Conservation (phyloP, 2,888 invertebrate genomes). For the Drepana falcataria region DNA sequence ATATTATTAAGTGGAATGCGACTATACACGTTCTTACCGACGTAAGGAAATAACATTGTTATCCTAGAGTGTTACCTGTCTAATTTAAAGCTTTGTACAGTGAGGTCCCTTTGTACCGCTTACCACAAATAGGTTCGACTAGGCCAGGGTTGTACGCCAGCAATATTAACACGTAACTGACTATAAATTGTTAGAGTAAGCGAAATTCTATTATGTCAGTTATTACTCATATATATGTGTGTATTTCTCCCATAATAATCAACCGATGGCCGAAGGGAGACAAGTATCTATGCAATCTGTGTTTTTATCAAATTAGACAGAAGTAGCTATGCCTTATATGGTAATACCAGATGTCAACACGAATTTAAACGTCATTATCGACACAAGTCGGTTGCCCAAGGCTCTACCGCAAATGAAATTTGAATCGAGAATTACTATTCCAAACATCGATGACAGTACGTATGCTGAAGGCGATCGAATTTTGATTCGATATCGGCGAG, state of each 20-base stretch:
- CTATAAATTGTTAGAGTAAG: not conserved
- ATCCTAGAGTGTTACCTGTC: not conserved
- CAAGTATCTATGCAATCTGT: too few species aligned
- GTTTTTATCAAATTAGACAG: too few species aligned
- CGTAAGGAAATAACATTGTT: not conserved
- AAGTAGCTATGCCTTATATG: too few species aligned
- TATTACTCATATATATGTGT: too few species aligned
- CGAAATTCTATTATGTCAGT: too few species aligned
- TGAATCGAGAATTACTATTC: not conserved
- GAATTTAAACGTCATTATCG: too few species aligned
- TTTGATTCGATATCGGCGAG: constrained; percentile 57
- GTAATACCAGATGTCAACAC: too few species aligned
- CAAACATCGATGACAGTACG: constrained; percentile 36
- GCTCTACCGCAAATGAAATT: too few species aligned
- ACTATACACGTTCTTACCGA: too few species aligned
- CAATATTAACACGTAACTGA: not conserved
- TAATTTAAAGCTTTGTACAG: not conserved
- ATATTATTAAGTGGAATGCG: not conserved
- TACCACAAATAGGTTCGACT: not conserved
- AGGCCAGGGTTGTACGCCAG: not conserved
- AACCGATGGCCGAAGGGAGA: too few species aligned
- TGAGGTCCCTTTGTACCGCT: not conserved
- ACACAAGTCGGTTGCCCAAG: too few species aligned
- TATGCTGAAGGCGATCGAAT: constrained; percentile 46
- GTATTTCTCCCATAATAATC: too few species aligned